Percentiles rank a stretch among this genome's conserved stretches.
Evolutionary conservation across 1,140 invertebrate genomes (phyloP).

Genomic region (Oryzaephilus surinamensis): DNA sequence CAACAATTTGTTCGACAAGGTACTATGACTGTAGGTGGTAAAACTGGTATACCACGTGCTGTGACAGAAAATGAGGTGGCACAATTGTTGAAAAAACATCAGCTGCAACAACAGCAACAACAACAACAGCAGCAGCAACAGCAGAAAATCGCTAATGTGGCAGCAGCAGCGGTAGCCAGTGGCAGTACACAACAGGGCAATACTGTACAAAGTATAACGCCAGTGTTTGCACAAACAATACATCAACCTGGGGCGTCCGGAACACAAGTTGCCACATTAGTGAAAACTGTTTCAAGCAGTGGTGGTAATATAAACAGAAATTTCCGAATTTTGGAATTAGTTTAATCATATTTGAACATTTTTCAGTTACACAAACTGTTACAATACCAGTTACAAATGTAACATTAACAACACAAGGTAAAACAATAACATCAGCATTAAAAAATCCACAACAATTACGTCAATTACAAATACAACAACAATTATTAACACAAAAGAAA

Average conservation of each 20-base stretch:
- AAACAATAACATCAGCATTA: slow-evolving; percentile 36
- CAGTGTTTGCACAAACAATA: slow-evolving; percentile 46
- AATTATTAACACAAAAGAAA: slow-evolving; percentile 50
- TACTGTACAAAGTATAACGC: slow-evolving; percentile 38
- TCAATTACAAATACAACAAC: slow-evolving; percentile 57
- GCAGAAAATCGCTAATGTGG: slow-evolving; percentile 38
- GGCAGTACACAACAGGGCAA: slow-evolving; percentile 19
- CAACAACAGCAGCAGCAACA: slow-evolving; percentile 42
- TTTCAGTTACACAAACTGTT: slow-evolving; percentile 36
- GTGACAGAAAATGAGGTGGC: slow-evolving; percentile 61
- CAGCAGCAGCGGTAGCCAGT: slow-evolving; percentile 29
- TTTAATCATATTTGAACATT: neutral
- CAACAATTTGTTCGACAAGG: slow-evolving; percentile 31
- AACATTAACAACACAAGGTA: slow-evolving; percentile 37
- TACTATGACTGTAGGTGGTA: slow-evolving; percentile 15
- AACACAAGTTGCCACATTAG: slow-evolving; percentile 44
- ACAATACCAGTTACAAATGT: slow-evolving; percentile 38
- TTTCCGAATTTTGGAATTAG: neutral
- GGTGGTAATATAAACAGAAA: slow-evolving; percentile 18
- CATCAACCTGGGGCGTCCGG: slow-evolving; percentile 39
- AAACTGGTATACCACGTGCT: slow-evolving; percentile 40
- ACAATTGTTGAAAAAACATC: slow-evolving; percentile 56
- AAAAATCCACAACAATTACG: slow-evolving; percentile 55
- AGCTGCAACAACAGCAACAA: slow-evolving; percentile 46
- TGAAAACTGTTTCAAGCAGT: slow-evolving; percentile 45